These are phyloP conservation scores for Pelochelys cantorii DNA, from an alignment of 2,797 vertebrate genomes.

Conservation along the genomic window DNA sequence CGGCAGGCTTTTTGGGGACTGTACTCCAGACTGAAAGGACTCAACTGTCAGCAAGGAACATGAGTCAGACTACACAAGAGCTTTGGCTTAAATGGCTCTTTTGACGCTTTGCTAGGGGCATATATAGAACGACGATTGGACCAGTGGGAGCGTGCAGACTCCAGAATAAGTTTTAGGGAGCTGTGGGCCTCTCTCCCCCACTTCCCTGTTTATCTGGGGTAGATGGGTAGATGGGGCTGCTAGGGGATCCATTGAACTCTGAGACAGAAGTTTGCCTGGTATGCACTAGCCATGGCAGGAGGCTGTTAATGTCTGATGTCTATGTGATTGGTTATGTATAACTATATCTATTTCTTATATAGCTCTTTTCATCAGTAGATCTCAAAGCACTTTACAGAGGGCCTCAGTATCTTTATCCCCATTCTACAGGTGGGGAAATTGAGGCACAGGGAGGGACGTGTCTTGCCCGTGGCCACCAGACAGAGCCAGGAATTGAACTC, in stretches of 20 bases:
- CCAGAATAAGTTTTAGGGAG: neutral
- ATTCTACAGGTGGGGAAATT: neutral
- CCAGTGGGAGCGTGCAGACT: neutral
- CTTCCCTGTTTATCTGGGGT: neutral
- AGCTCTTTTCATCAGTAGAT: neutral
- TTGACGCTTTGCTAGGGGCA: neutral
- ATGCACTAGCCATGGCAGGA: neutral
- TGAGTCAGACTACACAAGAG: neutral
- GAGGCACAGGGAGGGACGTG: neutral
- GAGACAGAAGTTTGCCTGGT: neutral
- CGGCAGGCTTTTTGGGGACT: neutral
- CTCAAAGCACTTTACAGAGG: neutral
- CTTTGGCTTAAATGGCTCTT: neutral
- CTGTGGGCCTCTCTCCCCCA: neutral
- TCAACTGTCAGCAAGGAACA: neutral
- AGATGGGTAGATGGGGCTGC: neutral
- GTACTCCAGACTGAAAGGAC: neutral
- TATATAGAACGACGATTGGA: neutral
- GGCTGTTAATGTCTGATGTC: neutral
- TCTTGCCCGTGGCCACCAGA: neutral
- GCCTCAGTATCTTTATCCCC: neutral
- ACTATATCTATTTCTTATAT: neutral
- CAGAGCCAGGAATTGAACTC: neutral
- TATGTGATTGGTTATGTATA: neutral
- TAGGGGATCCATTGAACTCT: neutral